Evolutionary conservation across 2,113 vertebrate species (phyloP), one percentile per base, ranked within the genome.

Genomic region (Macheiramphus alcinus): DNA sequence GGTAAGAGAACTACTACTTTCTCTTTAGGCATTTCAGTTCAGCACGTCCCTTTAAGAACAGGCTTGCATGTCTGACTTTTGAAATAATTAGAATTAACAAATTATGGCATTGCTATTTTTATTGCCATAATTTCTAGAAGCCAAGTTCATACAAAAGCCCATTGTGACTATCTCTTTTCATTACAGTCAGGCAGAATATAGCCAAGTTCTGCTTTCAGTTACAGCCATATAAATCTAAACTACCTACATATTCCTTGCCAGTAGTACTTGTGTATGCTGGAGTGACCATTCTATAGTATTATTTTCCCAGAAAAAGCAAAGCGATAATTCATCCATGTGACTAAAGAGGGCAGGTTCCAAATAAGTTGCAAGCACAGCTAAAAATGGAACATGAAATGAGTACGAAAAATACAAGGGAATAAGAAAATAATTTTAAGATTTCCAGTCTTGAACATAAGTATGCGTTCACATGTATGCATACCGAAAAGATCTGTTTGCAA

Each of bases 141-240:
- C 85, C 92, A 96, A 63, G 50, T 94, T 95, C 78, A 76, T 92
- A 58, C 66, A 82, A 88, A 95, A 96, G 90, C 81, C 96, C 90
- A 2, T 76, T 82, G 96, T 97, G 96, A 90, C 92, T 97, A 97
- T 97, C 90, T 84, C 94, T 96, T 96, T 97, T 91, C 95, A 79
- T 93, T 93, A 94, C 72, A 93, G 80, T 93, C 82, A 96, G 80
- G 88, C 75, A 94, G 72, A 90, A 81, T 47, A 84, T 8, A 70
- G 88, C 86, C 90, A 95, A 95, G 72, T 93, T 94, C 95, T 97
- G 94, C 82, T 97, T 96, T 92, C 63, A 92, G 88, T 97, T 96
- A 97, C 50, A 92, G 75, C 40, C 74, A 47, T 65, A 94, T 97
- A 97, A 95, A 97, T 94, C 88, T 96, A 83, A 93, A 92, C 80